Conservation (phyloP, 2,797 vertebrate species). For the Anguilla anguilla region DNA sequence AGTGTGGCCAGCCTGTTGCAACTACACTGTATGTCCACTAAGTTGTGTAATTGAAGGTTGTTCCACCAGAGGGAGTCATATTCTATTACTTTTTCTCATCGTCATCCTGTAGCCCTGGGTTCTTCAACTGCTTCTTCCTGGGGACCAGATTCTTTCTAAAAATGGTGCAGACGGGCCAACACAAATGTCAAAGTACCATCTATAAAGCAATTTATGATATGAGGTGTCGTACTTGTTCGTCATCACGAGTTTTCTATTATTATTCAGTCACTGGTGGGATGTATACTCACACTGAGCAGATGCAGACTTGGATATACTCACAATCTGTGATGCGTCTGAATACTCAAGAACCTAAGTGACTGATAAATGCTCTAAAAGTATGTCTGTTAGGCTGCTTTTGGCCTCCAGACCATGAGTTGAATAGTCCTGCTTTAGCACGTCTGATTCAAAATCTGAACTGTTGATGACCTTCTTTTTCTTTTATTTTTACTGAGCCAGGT, state of each 20-base stretch:
- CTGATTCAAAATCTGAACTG: background rate
- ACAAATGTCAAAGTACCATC: background rate
- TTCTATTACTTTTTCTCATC: background rate
- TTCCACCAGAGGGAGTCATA: conserved; percentile 6
- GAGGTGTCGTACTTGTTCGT: background rate
- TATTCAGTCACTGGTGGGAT: background rate
- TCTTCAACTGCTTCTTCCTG: background rate
- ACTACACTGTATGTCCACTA: background rate
- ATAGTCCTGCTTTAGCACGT: background rate
- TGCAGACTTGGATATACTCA: background rate
- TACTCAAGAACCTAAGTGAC: background rate
- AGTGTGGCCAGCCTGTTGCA: background rate
- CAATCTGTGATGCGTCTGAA: background rate
- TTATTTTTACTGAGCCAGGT: background rate
- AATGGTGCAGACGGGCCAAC: background rate
- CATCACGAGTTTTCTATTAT: background rate
- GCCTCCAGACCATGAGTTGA: background rate
- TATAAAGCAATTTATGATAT: background rate
- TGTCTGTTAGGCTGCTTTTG: background rate
- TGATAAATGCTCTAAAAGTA: background rate
- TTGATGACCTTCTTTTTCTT: background rate
- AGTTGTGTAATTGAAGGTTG: background rate
- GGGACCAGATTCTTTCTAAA: background rate
- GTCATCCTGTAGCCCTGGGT: background rate
- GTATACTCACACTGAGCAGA: background rate